These are phyloP conservation scores for Thamnophis elegans DNA, from an alignment of 2,797 vertebrate species.

Conservation along the genomic window DNA sequence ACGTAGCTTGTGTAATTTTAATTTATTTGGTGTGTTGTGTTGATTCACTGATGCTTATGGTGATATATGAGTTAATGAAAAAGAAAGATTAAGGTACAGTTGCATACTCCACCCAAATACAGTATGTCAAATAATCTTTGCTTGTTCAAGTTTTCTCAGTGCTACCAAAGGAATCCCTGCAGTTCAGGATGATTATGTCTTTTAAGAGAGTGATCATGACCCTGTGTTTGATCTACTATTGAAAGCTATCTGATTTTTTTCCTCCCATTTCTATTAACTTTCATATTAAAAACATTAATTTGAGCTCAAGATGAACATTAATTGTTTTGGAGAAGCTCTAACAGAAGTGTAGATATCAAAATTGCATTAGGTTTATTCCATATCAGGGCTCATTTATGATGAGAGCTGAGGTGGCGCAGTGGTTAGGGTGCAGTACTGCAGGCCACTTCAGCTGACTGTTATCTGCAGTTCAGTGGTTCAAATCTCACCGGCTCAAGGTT, in stretches of 20 bases:
- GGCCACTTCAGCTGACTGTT: too few species aligned
- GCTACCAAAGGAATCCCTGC: not conserved
- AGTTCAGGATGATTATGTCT: not conserved
- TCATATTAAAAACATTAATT: not conserved
- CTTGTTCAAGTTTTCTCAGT: not conserved
- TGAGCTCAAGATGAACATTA: not conserved
- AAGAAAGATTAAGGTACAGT: not conserved
- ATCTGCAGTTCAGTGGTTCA: too few species aligned
- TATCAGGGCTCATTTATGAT: not conserved
- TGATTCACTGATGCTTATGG: not conserved
- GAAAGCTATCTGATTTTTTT: not conserved
- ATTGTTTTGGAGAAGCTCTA: not conserved
- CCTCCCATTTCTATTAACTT: not conserved
- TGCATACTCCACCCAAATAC: not conserved
- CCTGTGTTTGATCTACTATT: not conserved
- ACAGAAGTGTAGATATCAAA: not conserved
- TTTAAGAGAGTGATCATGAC: not conserved
- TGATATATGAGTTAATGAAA: not conserved
- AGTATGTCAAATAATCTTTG: not conserved
- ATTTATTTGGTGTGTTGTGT: not conserved
- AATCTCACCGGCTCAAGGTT: too few species aligned
- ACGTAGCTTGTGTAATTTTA: not conserved
- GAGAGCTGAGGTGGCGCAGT: too few species aligned
- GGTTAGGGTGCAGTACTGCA: too few species aligned
- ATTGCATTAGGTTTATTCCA: not conserved